These are phyloP conservation scores for Labroides dimidiatus DNA, from an alignment of 2,797 vertebrate genomes.

Conservation along the genomic window DNA sequence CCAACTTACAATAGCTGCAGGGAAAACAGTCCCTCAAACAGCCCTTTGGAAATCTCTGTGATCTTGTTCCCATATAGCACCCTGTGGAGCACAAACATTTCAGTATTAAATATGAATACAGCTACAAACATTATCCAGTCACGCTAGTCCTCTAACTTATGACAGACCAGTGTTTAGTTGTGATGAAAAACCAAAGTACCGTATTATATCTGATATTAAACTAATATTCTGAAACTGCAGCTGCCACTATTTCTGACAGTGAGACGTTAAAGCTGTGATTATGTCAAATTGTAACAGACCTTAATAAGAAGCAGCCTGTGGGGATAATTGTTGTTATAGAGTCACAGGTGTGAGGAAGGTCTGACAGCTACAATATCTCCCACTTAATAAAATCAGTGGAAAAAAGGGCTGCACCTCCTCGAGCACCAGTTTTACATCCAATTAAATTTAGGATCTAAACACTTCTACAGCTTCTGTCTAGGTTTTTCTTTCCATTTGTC, in stretches of 20 bases:
- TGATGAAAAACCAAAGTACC: neutral
- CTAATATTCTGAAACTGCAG: neutral
- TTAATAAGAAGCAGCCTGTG: slow-evolving; percentile 6
- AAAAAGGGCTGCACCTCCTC: neutral
- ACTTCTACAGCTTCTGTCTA: too few relatives aligned
- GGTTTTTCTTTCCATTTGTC: too few relatives aligned
- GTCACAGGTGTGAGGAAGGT: neutral
- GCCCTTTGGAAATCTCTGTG: slow-evolving; percentile 95
- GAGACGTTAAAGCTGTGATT: neutral
- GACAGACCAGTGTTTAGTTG: too few relatives aligned
- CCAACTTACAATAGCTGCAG: slow-evolving; percentile 95
- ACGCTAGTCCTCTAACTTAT: neutral
- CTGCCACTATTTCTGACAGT: neutral
- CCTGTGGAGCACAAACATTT: slow-evolving; percentile 78
- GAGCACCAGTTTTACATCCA: neutral
- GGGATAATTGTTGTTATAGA: neutral
- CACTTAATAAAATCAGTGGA: neutral
- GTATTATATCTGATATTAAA: slow-evolving; percentile 4
- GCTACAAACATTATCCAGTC: slow-evolving; percentile 4
- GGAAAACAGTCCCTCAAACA: slow-evolving; percentile 96
- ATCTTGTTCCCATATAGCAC: slow-evolving; percentile 99
- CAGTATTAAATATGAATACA: slow-evolving; percentile 32
- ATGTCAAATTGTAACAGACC: slow-evolving; percentile 4
- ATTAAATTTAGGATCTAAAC: too few relatives aligned
- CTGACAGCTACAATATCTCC: neutral